These are phyloP conservation scores for Nannospalax galili DNA, from an alignment of 2,113 vertebrate genomes.

Conservation along the genomic window DNA sequence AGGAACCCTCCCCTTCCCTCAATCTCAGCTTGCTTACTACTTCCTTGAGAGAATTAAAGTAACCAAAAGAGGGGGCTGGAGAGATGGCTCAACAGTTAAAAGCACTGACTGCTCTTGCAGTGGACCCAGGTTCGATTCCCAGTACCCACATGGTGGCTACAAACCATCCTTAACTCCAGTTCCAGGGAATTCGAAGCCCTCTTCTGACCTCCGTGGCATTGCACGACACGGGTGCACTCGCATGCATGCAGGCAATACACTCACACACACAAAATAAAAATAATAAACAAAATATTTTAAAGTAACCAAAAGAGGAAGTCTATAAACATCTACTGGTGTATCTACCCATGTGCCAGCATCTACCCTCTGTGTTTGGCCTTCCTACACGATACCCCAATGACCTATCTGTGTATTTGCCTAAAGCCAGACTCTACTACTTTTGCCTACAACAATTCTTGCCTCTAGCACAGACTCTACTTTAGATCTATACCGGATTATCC, in stretches of 20 bases:
- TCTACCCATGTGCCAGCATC: background rate
- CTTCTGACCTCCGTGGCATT: too few species aligned
- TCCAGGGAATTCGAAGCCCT: too few species aligned
- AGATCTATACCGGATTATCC: background rate
- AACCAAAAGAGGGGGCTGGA: too few species aligned
- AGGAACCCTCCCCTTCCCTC: background rate
- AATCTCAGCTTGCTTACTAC: background rate
- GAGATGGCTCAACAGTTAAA: too few species aligned
- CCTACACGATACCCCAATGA: fast-evolving
- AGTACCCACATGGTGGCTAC: too few species aligned
- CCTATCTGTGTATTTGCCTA: background rate
- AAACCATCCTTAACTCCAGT: too few species aligned
- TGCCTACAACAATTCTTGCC: background rate
- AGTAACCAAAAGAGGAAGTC: background rate
- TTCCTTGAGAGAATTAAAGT: background rate
- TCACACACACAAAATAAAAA: too few species aligned
- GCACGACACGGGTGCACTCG: too few species aligned
- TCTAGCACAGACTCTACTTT: background rate
- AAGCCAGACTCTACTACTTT: background rate
- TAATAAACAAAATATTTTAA: too few species aligned
- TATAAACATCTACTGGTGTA: background rate
- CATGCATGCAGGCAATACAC: too few species aligned
- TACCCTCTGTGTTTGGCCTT: background rate
- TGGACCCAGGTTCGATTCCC: too few species aligned
- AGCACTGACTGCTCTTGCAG: too few species aligned